Conservation (phyloP, 23 tunicate species). For the Ascidia mentula region DNA sequence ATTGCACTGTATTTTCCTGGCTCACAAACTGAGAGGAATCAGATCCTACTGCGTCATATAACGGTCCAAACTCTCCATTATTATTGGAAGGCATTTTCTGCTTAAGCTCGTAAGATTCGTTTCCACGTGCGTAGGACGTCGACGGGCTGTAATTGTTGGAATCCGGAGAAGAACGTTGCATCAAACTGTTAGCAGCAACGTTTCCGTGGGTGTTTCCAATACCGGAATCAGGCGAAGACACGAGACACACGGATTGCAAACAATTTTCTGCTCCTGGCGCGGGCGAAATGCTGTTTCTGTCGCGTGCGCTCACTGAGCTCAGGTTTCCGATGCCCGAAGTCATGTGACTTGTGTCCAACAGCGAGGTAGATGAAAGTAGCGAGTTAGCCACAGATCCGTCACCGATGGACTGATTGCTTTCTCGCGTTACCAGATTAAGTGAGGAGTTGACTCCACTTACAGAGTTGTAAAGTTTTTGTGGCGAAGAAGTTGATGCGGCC, state of each 20-base stretch:
- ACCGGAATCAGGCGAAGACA: constrained; percentile 53
- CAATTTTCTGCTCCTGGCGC: constrained; percentile 7
- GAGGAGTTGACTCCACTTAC: background rate
- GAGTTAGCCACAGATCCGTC: constrained; percentile 19
- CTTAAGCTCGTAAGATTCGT: background rate
- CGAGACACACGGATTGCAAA: background rate
- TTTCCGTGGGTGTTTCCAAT: constrained; percentile 36
- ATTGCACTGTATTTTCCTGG: background rate
- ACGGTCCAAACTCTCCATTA: background rate
- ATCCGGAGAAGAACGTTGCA: constrained; percentile 20
- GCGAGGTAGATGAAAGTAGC: constrained; percentile 15
- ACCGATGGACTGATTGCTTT: background rate
- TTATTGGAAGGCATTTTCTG: background rate
- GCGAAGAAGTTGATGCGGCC: background rate
- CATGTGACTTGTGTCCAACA: constrained; percentile 13
- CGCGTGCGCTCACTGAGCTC: background rate
- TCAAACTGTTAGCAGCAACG: constrained; percentile 3
- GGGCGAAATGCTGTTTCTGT: constrained; percentile 25
- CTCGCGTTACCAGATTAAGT: background rate
- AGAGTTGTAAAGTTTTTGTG: background rate
- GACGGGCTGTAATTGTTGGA: constrained; percentile 45
- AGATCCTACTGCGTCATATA: background rate
- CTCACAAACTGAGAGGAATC: background rate
- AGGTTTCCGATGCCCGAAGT: constrained; percentile 5
- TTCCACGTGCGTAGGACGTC: background rate